Evolutionary conservation across 2,113 vertebrate species (phyloP), one percentile per base, ranked within the genome.

Genomic region (Oostethus manadensis): DNA sequence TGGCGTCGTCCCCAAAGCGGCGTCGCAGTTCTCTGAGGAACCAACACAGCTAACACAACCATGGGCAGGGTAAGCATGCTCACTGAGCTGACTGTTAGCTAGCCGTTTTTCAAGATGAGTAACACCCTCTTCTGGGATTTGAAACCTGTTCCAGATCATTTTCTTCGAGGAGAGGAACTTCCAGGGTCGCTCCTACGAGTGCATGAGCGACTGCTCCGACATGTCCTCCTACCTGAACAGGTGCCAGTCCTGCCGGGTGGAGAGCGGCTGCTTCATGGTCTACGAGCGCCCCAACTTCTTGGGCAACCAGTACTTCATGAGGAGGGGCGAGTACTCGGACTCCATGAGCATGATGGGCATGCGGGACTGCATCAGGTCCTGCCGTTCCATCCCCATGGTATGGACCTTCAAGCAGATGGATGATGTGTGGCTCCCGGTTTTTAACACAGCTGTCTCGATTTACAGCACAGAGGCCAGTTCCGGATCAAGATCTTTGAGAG

Each of bases 111-210:
- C 6, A 4, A 42, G 38, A 0, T 14, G 13, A 42, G 3, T 1
- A 11, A 40, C 38, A 8, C 35, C 33, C 33, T 38, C 35, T 10
- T 38, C 8, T 13, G 38, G 38, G 38, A 3, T 40, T 40, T 42
- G 38, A 42, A 14, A 21, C 22, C 4, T 13, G 43, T 59, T 53
- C 14, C 48, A 86, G 87, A 83, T 88, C 58, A 82, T 74, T 51
- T 88, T 89, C 60, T 89, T 84, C 68, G 85, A 90, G 84, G 88
- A 89, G 3, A 87, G 58, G 71, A 89, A 88, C 83, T 88, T 89
- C 79, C 79, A 85, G 78, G 86, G 89, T 9, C 86, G 84, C 18
- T 81, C 77, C 55, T 88, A 86, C 71, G 89, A 89, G 77, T 84
- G 82, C 77, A 81, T 66, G 56, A 85, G 77, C 42, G 89, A 90